A percentile compares a stretch with the other conserved stretches of the same genome.
Conservation (phyloP, 1,140 invertebrate genomes). For the Bombus superbus region DNA sequence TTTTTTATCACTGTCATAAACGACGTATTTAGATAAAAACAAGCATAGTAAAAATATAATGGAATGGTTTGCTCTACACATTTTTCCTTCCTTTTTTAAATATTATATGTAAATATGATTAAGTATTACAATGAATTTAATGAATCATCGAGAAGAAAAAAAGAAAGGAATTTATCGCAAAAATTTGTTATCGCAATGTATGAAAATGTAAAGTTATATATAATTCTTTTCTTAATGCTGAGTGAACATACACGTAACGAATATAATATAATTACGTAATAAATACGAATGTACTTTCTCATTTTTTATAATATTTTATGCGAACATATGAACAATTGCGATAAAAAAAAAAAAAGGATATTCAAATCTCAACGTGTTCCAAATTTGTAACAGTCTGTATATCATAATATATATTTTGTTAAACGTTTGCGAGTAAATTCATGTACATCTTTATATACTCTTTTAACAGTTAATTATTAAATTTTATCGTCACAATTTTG, state of each 20-base stretch:
- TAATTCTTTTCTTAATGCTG: constrained; percentile 27
- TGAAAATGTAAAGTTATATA: neutral
- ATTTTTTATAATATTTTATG: constrained; percentile 17
- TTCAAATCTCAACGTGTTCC: constrained; percentile 34
- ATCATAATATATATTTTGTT: constrained; percentile 17
- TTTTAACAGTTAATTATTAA: neutral
- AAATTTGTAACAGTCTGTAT: constrained; percentile 34
- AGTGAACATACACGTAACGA: neutral
- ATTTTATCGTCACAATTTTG: constrained; percentile 37
- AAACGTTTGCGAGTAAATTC: constrained; percentile 12
- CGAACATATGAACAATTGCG: constrained; percentile 40
- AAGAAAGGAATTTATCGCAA: constrained; percentile 1
- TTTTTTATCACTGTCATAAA: neutral
- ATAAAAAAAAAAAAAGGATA: constrained; percentile 28
- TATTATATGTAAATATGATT: constrained; percentile 24
- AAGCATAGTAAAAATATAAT: constrained; percentile 44
- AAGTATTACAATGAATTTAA: constrained; percentile 27
- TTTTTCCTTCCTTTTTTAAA: constrained; percentile 18
- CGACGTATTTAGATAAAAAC: constrained; percentile 23
- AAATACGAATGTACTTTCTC: constrained; percentile 42
- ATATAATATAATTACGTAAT: constrained; percentile 38
- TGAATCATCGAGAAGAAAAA: constrained; percentile 3
- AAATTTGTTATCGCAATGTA: constrained; percentile 23
- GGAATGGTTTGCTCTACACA: constrained; percentile 51
- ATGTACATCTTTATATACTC: constrained; percentile 16